Conservation (phyloP, 2,797 vertebrate genomes). For the Myotis myotis region DNA sequence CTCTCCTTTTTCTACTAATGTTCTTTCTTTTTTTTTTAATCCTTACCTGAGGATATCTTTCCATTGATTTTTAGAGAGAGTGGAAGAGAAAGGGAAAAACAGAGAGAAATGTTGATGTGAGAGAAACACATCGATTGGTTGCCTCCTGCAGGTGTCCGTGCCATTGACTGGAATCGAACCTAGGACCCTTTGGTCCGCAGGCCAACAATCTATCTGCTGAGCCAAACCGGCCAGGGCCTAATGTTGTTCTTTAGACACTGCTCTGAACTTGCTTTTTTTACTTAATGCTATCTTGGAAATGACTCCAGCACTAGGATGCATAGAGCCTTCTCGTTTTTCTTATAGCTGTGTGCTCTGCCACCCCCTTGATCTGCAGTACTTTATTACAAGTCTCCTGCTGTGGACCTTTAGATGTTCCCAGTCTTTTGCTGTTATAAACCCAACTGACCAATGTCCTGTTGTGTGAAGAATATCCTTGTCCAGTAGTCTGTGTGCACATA, state of each 20-base stretch:
- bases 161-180: too few species aligned
- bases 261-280: background rate
- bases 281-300: background rate
- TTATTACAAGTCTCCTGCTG: background rate
- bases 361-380: background rate
- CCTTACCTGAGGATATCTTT: too few species aligned
- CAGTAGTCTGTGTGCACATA: background rate
- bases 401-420: background rate
- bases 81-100: too few species aligned
- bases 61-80: too few species aligned
- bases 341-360: background rate
- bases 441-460: background rate
- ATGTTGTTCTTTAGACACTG: background rate
- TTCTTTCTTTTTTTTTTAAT: too few species aligned
- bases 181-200: too few species aligned
- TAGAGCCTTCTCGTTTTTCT: background rate
- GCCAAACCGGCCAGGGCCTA: background rate
- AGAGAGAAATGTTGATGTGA: too few species aligned
- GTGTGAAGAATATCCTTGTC: background rate
- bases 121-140: too few species aligned
- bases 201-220: too few species aligned
- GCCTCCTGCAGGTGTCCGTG: too few species aligned
- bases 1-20: background rate
- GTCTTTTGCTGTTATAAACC: background rate
- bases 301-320: background rate